Base-by-base conservation (phyloP, 2,888 invertebrate species). In the Meandrusa payeni region DNA sequence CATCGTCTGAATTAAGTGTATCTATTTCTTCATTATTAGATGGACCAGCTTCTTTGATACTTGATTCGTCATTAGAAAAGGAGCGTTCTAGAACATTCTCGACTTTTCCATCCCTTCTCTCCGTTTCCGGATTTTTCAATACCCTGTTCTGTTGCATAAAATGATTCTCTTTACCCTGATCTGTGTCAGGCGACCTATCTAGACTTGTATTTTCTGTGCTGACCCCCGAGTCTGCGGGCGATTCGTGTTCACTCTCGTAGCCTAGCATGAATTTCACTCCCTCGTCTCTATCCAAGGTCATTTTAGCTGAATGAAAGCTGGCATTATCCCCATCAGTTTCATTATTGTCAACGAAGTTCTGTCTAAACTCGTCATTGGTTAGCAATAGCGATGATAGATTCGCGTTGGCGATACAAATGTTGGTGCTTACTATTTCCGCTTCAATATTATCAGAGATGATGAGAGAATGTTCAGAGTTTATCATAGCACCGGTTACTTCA, bases 181-280 rank as follows among this genome's bases (percentile, higher is more conserved):
- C 91, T 1, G 90, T 76, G 46, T 90, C 91, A 0, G 91, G 91
- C 5, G 91, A 91, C 59, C 91, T 76, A 66, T 91, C 91, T 60
- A 93, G 72, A 57, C 93, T 93, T 17, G 93, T 93, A 51, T 92
- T 93, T 67, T 93, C 93, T 12, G 93, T 93, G 61, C 93, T 92
- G 34, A 93, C 91, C 0, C 93, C 93, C 0, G 93, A 93, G 65
- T 93, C 93, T 0, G 55, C 82, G 0, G 86, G 78, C 22, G 85
- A 85, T 49, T 83, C 82, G 46, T 83, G 85, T 5, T 88, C 88
- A 43, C 87, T 88, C 22, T 88, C 88, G 23, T 88, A 86, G 2
- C 87, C 88, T 32, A 88, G 59, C 73, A 83, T 79, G 51, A 88
- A 88, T 51, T 82, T 85, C 7, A 87, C 81, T 50, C 71, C 72